Base-by-base conservation (phyloP, 1,140 invertebrate species). In the Nomia melanderi region DNA sequence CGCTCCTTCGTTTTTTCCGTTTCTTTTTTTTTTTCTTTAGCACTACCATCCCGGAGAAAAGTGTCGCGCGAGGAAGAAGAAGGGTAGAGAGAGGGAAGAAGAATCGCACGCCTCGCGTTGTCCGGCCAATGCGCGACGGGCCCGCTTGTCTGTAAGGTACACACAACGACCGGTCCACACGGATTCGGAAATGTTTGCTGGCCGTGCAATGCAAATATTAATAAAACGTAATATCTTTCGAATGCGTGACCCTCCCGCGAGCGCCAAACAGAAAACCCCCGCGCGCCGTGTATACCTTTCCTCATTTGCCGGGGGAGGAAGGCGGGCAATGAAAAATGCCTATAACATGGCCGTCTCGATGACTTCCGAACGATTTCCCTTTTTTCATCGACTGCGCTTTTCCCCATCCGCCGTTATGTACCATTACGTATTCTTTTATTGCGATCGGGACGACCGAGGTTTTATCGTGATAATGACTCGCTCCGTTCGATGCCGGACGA, bases 181-280 rank as follows among this genome's bases (percentile, higher is more conserved):
- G 72, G 77, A 84, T 86, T 79, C 77, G 60, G 79, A 54, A 84
- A 84, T 84, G 77, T 84, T 80, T 76, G 53, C 77, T 74, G 29
- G 27, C 66, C 79, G 65, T 69, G 77, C 57, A 77, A 59, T 65
- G 78, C 78, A 87, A 87, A 86, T 86, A 85, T 83, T 87, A 87
- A 85, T 87, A 85, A 87, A 87, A 84, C 70, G 83, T 79, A 83
- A 86, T 86, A 85, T 83, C 75, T 79, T 71, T 62, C 81, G 65
- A 82, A 79, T 85, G 77, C 70, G 72, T 75, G 66, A 31, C 59
- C 41, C n/a, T 23, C 27, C 41, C 33, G 9, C 41, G n/a, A n/a
- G 63, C 59, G 59, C 56, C 47, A 63, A 67, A 71, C 47, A 39
- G 64, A 56, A 11, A 36, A 20, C 12, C 41, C 4, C 14, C 14